Evolutionary conservation across 2,797 vertebrate genomes (phyloP).

Genomic region (Spheniscus humboldti): DNA sequence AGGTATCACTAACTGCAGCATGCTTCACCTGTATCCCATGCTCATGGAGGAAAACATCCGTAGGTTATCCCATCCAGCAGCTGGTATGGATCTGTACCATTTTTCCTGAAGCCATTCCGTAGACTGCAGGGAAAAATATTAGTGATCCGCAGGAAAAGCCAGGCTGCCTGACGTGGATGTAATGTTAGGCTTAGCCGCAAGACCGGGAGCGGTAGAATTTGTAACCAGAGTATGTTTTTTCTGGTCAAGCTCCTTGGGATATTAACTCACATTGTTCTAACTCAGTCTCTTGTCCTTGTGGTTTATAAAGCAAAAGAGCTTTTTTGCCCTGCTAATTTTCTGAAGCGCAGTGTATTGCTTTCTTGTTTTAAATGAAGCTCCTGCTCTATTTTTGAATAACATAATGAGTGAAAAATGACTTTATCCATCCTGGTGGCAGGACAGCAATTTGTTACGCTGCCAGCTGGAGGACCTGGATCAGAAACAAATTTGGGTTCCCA

Average conservation of each 20-base stretch:
- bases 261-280: background rate
- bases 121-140: background rate
- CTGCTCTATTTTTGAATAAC: slow-evolving; percentile 49
- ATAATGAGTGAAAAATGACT: slow-evolving; percentile 34
- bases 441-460: background rate
- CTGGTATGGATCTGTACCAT: background rate
- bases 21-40: background rate
- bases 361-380: slow-evolving; percentile 33
- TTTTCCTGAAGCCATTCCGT: background rate
- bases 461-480: slow-evolving; percentile 50
- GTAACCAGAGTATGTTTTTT: background rate
- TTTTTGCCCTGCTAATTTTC: slow-evolving; percentile 23
- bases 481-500: slow-evolving; percentile 58
- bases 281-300: background rate
- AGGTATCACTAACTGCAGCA: background rate
- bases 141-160: background rate
- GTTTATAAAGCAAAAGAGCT: background rate
- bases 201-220: background rate
- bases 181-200: background rate
- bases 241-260: background rate
- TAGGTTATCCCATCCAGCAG: background rate
- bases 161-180: background rate
- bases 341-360: background rate
- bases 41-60: background rate
- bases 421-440: slow-evolving; percentile 30